Evolutionary conservation across 2,113 vertebrate species (phyloP).

Genomic region (Sialia sialis): DNA sequence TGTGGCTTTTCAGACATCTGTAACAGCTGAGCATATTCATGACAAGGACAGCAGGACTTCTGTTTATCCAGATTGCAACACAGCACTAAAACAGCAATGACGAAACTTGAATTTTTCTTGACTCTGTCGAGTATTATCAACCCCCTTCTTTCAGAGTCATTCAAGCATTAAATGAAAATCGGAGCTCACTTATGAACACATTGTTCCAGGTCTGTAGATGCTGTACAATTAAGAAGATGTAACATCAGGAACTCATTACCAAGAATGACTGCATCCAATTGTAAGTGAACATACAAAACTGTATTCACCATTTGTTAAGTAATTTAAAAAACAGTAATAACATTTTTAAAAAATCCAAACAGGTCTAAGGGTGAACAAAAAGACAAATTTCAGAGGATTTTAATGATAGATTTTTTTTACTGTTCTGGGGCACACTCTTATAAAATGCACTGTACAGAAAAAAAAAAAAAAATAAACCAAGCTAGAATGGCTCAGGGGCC

Average conservation of each 20-base stretch:
- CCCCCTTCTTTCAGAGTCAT: background rate
- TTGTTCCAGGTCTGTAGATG: background rate
- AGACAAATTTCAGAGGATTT: conserved; percentile 48
- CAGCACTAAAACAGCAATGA: background rate
- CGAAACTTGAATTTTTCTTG: conserved; percentile 5
- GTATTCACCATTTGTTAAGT: background rate
- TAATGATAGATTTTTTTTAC: conserved; percentile 53
- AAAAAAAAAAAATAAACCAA: conserved; percentile 11
- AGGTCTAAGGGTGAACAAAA: conserved; percentile 30
- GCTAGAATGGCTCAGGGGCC: conserved; percentile 8
- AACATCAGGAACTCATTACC: background rate
- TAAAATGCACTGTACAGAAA: background rate
- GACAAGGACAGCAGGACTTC: background rate
- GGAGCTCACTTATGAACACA: background rate
- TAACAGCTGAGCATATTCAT: background rate
- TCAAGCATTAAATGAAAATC: conserved; percentile 34
- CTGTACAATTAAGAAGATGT: conserved; percentile 23
- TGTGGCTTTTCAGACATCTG: background rate
- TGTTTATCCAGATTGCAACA: background rate
- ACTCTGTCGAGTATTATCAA: background rate
- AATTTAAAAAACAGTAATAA: conserved; percentile 16
- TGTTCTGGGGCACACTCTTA: background rate
- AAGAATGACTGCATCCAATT: background rate
- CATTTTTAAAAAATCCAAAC: background rate
- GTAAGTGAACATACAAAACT: background rate